Base-by-base conservation (phyloP, 2,888 invertebrate species). In the Euphydryas editha region DNA sequence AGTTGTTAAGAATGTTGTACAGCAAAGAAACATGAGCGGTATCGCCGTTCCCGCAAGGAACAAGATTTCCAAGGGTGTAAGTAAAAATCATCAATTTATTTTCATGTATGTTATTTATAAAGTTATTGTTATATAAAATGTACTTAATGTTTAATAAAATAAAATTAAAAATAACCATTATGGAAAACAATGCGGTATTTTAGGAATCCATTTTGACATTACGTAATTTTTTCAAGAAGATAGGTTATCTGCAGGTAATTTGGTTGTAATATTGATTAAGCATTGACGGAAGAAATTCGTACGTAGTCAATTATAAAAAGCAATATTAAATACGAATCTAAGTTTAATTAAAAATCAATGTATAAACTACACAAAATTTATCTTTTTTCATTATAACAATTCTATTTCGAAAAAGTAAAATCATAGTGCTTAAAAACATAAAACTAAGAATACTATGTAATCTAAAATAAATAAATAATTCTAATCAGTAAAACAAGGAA, bases 1-100 rank as follows among this genome's bases (percentile, higher is more conserved):
- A 42, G 44, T 88, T 62, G 69, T 84, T 55, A 89, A 83, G 68
- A 88, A 84, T 84, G 86, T 82, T 1, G 79, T 82, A 6, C 88
- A 86, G 65, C 82, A 83, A 54, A 84, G 90, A 46, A 86, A 84
- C 71, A 90, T 91, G 90, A 88, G 84, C 64, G 88, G 77, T 0
- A 75, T 87, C 59, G 71, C 81, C 18, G 76, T 81, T 7, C 89
- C 90, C 0, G 78, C 89, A 0, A 84, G 86, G 59, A 81, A 81
- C 44, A 89, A 86, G 75, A 76, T 90, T 55, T 79, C 88, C 3
- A 83, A 67, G 61, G 89, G 74, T n/a, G 90, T 90, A 79, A 80
- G 90, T 74, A 69, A 63, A 47, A 36, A 51, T 69, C 13, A 15
- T 39, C 11, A 0, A 1, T 39, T 39, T 6, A 39, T 11, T 39